Conservation (phyloP, 2,888 invertebrate species). For the Oxyteleia sp. region DNA sequence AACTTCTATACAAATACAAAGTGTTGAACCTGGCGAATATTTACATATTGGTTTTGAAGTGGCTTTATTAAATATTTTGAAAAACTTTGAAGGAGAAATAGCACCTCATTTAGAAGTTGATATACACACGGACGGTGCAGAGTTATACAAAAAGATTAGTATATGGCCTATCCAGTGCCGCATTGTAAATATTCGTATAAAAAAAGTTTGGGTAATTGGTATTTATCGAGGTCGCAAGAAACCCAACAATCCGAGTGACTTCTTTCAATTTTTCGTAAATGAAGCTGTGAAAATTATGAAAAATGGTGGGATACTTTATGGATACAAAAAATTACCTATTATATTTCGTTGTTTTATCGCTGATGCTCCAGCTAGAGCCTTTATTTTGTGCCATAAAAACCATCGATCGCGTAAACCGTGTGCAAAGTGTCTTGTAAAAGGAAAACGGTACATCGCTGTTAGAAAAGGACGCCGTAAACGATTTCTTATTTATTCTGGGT, state of each 20-base stretch:
- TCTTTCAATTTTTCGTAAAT: conserved; percentile 11
- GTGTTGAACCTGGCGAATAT: conserved; percentile 30
- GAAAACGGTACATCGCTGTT: not conserved
- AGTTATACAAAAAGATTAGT: conserved; percentile 15
- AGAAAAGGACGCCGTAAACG: not conserved
- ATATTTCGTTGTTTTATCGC: conserved; percentile 19
- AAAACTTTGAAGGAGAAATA: not conserved
- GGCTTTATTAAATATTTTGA: conserved; percentile 10
- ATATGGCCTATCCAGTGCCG: conserved; percentile 25
- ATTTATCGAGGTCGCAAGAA: conserved; percentile 18
- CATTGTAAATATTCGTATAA: not conserved
- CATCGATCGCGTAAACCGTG: conserved; percentile 10
- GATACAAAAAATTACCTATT: conserved; percentile 1
- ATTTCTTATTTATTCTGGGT: conserved; percentile 7
- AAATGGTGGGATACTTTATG: conserved; percentile 4
- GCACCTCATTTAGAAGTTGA: conserved; percentile 9
- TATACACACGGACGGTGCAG: conserved; percentile 4
- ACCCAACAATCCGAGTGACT: conserved; percentile 16
- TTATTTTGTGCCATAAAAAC: conserved; percentile 17
- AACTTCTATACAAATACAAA: not conserved
- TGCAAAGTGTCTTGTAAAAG: not conserved
- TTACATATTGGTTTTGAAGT: conserved; percentile 27
- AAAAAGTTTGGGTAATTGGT: conserved; percentile 25
- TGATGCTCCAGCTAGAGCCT: conserved; percentile 30
- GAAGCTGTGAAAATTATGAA: not conserved